Conservation (phyloP, 2,888 invertebrate species). For the Dasysyrphus albostriatus region DNA sequence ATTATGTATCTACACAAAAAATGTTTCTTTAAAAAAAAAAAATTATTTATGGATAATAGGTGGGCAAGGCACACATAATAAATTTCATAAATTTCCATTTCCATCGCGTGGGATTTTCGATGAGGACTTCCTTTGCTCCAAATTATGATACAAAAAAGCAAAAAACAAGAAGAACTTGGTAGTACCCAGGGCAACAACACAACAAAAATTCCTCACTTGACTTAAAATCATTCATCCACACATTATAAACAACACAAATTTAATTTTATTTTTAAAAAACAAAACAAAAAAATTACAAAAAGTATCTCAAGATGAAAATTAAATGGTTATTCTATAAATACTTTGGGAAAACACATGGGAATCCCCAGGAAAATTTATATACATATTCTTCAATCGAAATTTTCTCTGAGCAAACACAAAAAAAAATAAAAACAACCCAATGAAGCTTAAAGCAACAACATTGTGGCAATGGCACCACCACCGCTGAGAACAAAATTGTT, state of each 20-base stretch:
- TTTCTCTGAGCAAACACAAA: constrained; percentile 35
- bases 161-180: background rate
- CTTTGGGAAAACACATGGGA: constrained; percentile 66
- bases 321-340: constrained; percentile 64
- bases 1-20: background rate
- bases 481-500: background rate
- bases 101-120: constrained; percentile 29
- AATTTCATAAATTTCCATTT: constrained; percentile 10
- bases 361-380: constrained; percentile 63
- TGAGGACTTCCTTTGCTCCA: constrained; percentile 33
- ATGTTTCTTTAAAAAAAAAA: background rate
- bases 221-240: constrained; percentile 57
- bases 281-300: constrained; percentile 38
- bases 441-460: constrained; percentile 31
- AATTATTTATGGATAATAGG: background rate
- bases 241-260: constrained; percentile 63
- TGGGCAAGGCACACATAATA: background rate
- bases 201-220: constrained; percentile 60
- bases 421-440: constrained; percentile 29
- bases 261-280: constrained; percentile 10
- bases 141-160: background rate
- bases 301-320: constrained; percentile 51
- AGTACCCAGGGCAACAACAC: background rate
- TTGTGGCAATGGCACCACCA: constrained; percentile 41
- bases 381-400: constrained; percentile 24